Percentiles rank a stretch among this genome's conserved stretches.
phyloP scores from a whole-genome alignment of 2,113 vertebrate species.

The Crotalus tigris region DNA sequence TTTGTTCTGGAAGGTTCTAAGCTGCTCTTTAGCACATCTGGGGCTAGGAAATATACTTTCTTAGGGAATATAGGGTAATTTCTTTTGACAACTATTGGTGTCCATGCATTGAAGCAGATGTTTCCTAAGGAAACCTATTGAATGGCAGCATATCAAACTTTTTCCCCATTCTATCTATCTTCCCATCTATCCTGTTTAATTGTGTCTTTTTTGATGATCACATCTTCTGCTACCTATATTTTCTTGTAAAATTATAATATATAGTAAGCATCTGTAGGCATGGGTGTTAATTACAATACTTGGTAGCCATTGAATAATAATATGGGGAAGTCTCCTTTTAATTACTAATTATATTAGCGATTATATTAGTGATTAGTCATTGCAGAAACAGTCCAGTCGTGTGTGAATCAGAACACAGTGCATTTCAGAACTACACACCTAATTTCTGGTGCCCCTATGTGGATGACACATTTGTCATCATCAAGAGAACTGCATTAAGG shows the following conservation, averaged over 20 bases:
- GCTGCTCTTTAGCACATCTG: not conserved
- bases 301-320: not conserved
- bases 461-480: not conserved
- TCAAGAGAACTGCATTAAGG: not conserved
- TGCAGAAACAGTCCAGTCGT: not conserved
- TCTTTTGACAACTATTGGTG: not conserved
- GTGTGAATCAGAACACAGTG: not conserved
- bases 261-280: not conserved
- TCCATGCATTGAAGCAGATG: not conserved
- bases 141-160: not conserved
- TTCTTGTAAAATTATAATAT: not conserved
- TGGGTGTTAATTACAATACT: not conserved
- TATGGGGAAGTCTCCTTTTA: not conserved
- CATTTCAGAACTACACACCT: not conserved
- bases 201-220: not conserved
- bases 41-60: not conserved
- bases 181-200: not conserved
- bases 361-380: not conserved
- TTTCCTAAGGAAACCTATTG: not conserved
- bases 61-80: not conserved
- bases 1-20: not conserved
- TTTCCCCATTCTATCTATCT: not conserved
- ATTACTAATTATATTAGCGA: constrained; percentile 15
- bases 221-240: not conserved
- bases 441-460: not conserved